phyloP scores from a whole-genome alignment of 2,797 vertebrate genomes.

The Poecilia gillii region DNA sequence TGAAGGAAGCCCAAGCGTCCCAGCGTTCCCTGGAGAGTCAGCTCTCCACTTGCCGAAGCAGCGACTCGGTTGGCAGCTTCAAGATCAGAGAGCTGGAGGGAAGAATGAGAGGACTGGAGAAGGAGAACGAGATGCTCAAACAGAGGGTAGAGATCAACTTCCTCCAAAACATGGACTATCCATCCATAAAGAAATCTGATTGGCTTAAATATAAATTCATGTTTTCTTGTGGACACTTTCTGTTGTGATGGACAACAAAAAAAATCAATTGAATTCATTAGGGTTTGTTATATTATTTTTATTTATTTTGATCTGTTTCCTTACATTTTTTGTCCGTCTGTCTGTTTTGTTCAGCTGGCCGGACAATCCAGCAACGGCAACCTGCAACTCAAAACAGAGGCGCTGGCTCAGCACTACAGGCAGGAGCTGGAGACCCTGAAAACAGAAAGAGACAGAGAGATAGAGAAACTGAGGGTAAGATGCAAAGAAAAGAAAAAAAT shows the following conservation, averaged over 20 bases:
- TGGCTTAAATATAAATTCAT: background rate
- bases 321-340: background rate
- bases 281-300: background rate
- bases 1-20: constrained; percentile 79
- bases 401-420: constrained; percentile 88
- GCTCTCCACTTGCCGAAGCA: constrained; percentile 76
- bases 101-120: constrained; percentile 84
- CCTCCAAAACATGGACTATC: background rate
- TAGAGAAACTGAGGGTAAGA: constrained; percentile 84
- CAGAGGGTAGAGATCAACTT: constrained; percentile 84
- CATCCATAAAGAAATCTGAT: background rate
- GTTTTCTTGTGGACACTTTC: background rate
- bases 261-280: background rate
- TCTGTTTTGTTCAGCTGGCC: constrained; percentile 67
- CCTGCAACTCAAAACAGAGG: constrained; percentile 87
- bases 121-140: constrained; percentile 89
- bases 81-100: constrained; percentile 90
- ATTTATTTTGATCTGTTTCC: background rate
- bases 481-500: background rate
- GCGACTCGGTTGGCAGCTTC: constrained; percentile 84
- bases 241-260: background rate
- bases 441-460: constrained; percentile 89
- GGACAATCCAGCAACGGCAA: constrained; percentile 79
- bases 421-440: constrained; percentile 87
- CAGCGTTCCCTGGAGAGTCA: constrained; percentile 86